Base-by-base conservation (phyloP, 2,797 vertebrate species). In the Oreochromis mossambicus region DNA sequence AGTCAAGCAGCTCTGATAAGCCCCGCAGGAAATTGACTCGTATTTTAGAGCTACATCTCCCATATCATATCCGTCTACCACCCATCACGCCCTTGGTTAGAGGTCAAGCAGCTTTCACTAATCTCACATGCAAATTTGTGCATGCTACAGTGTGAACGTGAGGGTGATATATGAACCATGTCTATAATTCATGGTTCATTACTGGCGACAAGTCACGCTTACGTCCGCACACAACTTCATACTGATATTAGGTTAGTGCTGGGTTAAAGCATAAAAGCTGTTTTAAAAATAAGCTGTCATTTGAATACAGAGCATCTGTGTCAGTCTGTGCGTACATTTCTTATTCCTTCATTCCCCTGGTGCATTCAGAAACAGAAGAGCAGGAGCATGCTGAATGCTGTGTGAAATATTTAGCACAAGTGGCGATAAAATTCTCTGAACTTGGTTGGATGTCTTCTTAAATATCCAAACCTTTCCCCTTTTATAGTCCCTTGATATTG, bases 1-100 rank as follows among this genome's bases (percentile, higher is more conserved):
- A 92, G 90, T 94, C 95, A 95, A 93, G 94, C 81, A 43, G 88
- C 88, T 86, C 83, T 9, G 94, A 95, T 96, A 96, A 95, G 93
- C 90, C 90, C 90, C 77, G 70, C 95, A 92, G 94, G 94, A 95
- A 95, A 94, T 94, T 95, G 93, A 94, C 92, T 95, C 38, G 68
- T 88, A 92, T 94, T 95, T 94, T 91, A 91, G 88, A 86, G 87
- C 90, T 86, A 86, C 89, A 83, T 94, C 89, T 93, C 80, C 81
- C 88, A 83, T 90, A 93, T 94, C 92, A 86, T 89, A 86, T 92
- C 86, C 83, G 86, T 81, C 82, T 80, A 84, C 89, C 84, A 86
- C 88, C 91, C 92, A 89, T 84, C 78, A 63, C 46, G 88, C 91
- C 94, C 93, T 96, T 94, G 90, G 86, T 89, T 94, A 86, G 94